Evolutionary conservation across 2,797 vertebrate species (phyloP).

Genomic region (Dryobates pubescens): DNA sequence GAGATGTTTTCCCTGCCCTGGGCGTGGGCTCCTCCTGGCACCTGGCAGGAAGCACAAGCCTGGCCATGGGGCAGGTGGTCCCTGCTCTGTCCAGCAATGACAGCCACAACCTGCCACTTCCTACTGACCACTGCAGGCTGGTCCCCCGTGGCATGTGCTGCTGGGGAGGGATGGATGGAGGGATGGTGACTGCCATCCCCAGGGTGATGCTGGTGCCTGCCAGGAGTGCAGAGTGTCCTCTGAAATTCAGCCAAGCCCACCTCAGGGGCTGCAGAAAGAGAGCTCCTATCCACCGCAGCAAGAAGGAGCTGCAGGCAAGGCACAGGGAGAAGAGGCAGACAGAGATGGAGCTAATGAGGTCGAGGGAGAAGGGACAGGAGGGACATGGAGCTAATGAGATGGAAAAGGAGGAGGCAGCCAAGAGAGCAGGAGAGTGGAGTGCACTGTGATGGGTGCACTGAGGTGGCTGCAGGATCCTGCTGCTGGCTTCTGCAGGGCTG

Average conservation of each 20-base stretch:
- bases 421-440: not conserved
- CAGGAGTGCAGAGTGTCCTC: not conserved
- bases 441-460: not conserved
- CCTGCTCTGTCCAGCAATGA: not conserved
- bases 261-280: not conserved
- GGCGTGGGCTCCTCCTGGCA: accelerated
- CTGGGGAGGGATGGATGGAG: not conserved
- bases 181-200: not conserved
- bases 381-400: not conserved
- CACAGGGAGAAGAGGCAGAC: not conserved
- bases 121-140: not conserved
- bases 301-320: not conserved
- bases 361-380: not conserved
- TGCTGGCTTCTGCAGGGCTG: not conserved
- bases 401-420: not conserved
- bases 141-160: not conserved
- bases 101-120: not conserved
- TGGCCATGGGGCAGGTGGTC: not conserved
- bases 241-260: not conserved
- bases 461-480: not conserved
- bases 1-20: not conserved
- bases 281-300: not conserved
- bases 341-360: not conserved
- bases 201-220: not conserved
- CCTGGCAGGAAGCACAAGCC: not conserved